phyloP scores from a whole-genome alignment of 2,113 vertebrate species.

The Rallus limicola region DNA sequence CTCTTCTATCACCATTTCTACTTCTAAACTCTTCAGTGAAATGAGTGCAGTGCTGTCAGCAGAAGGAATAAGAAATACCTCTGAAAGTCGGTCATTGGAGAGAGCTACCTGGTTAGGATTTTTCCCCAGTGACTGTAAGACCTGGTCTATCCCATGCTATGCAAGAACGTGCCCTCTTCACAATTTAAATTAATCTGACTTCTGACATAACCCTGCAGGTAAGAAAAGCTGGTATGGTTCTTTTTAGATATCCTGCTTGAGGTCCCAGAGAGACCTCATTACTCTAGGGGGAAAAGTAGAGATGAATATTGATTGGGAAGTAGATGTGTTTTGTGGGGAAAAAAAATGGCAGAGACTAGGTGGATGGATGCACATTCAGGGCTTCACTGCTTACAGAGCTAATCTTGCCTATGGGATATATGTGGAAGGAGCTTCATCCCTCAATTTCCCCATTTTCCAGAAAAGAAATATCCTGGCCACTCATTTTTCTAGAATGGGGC shows the following conservation, averaged over 20 bases:
- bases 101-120: background rate
- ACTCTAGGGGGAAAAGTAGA: background rate
- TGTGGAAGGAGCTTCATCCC: background rate
- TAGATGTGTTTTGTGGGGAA: background rate
- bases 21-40: background rate
- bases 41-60: background rate
- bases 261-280: background rate
- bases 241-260: background rate
- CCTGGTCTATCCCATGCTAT: background rate
- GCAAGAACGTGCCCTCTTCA: background rate
- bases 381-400: background rate
- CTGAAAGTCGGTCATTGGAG: background rate
- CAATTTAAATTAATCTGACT: background rate
- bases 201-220: background rate
- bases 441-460: background rate
- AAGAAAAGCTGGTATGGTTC: background rate
- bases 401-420: background rate
- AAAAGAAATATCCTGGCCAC: background rate
- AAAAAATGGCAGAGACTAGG: too few relatives aligned
- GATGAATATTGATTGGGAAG: background rate
- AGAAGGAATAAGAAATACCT: background rate
- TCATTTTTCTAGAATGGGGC: background rate
- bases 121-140: background rate
- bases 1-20: background rate
- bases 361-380: background rate